Base-by-base conservation (phyloP, 2,113 vertebrate genomes). In the Anser brachyrhynchus region DNA sequence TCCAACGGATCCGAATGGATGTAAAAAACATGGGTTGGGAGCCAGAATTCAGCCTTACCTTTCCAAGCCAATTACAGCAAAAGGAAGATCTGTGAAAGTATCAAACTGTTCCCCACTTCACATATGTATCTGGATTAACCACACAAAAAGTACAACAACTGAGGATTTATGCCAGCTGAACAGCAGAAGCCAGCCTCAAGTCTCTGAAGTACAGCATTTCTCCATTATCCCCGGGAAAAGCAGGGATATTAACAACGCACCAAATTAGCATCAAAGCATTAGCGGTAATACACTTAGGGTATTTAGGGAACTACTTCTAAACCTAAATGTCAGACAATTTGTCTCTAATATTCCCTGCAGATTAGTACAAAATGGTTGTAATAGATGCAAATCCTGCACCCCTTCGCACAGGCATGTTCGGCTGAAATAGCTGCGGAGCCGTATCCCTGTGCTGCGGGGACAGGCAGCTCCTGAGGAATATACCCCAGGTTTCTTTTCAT, bases 201-300 rank as follows among this genome's bases (percentile, higher is more conserved):
- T 65, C 70, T 82, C 93, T 73, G 35, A 93, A 82, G 87, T 70
- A 57, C 84, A 96, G 74, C 81, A 87, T 95, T 96, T 96, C 59
- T 74, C 77, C 79, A 75, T 89, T 87, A 92, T 72, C 84, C 80
- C 84, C 6, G 22, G 71, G 70, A 94, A 77, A 84, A 82, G 70
- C 70, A 65, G 54, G 66, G 70, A 87, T 92, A 94, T 93, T 93
- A 96, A 93, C 88, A 93, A 87, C 46, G 3, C 7, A 91, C 70
- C 92, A 89, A 96, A 95, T 96, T 92, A 97, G 92, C 96, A 95
- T 91, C 93, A 93, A 95, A 94, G 90, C 86, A 95, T 95, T 92
- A 94, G 77, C 29, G 9, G 90, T 76, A 97, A 94, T 74, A 85
- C 86, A 93, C 80, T 94, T 76, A 58, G 44, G 67, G 86, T 93